Percentiles rank a stretch among this genome's conserved stretches.
Evolutionary conservation across 2,113 vertebrate genomes (phyloP).

Genomic region (Phasianus colchicus): DNA sequence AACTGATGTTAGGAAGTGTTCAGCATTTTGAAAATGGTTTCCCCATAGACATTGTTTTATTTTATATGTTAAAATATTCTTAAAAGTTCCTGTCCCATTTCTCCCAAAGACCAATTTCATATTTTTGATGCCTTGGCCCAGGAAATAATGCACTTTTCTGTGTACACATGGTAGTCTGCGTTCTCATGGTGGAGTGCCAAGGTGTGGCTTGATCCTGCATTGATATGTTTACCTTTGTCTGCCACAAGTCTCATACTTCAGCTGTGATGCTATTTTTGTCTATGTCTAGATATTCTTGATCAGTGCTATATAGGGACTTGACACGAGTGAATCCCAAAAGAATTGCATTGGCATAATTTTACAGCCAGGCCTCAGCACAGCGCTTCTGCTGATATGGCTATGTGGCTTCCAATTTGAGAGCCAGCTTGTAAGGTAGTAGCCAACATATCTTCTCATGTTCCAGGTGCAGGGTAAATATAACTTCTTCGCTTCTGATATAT

Average conservation of each 20-base stretch:
- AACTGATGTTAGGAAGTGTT: background rate
- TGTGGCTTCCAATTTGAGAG: background rate
- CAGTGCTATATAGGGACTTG: background rate
- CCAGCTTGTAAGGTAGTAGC: background rate
- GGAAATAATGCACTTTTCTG: background rate
- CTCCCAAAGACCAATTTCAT: background rate
- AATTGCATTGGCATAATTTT: background rate
- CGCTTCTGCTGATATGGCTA: background rate
- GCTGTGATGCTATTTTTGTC: background rate
- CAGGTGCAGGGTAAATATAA: background rate
- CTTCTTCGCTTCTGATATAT: background rate
- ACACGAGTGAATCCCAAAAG: background rate
- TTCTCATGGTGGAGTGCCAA: background rate
- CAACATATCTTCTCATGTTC: background rate
- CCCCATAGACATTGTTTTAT: background rate
- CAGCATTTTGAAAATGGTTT: background rate
- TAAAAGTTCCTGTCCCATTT: background rate
- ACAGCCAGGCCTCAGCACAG: background rate
- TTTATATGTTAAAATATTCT: background rate
- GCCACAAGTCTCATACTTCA: background rate
- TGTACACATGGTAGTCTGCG: background rate
- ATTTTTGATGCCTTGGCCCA: background rate
- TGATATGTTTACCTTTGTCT: background rate
- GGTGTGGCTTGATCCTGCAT: fast-evolving
- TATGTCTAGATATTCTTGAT: background rate